phyloP scores from a whole-genome alignment of 2,113 vertebrate genomes.

The Neofelis nebulosa region DNA sequence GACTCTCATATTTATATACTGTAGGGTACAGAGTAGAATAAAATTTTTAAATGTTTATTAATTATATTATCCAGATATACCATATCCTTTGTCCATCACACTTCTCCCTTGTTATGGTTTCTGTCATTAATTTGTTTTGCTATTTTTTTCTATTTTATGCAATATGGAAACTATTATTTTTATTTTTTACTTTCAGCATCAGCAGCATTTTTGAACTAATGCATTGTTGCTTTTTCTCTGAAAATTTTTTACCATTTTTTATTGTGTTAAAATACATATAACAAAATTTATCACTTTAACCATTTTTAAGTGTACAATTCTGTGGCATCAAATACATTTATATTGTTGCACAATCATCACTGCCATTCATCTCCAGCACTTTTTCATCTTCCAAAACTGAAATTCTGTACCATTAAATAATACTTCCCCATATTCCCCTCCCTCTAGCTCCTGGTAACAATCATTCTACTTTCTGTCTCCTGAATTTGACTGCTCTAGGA shows the following conservation, averaged over 20 bases:
- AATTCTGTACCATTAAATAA: neutral
- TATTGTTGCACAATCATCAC: neutral
- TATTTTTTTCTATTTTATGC: neutral
- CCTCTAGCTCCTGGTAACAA: neutral
- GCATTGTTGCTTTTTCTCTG: neutral
- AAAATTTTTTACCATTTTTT: neutral
- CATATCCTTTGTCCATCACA: neutral
- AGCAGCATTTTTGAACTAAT: neutral
- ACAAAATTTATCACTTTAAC: neutral
- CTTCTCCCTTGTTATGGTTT: neutral
- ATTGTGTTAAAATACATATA: neutral
- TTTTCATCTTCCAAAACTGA: neutral
- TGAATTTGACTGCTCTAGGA: neutral
- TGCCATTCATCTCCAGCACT: neutral
- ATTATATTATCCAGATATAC: neutral
- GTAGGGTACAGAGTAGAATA: neutral
- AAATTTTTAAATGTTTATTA: neutral
- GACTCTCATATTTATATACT: neutral
- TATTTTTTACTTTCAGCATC: neutral
- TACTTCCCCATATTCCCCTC: neutral
- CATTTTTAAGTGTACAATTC: neutral
- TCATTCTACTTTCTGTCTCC: neutral
- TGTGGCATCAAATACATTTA: neutral
- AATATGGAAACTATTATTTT: neutral
- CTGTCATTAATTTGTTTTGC: neutral